These are phyloP conservation scores for Metopia argyrocephala DNA, from an alignment of 2,888 invertebrate species.

Conservation along the genomic window DNA sequence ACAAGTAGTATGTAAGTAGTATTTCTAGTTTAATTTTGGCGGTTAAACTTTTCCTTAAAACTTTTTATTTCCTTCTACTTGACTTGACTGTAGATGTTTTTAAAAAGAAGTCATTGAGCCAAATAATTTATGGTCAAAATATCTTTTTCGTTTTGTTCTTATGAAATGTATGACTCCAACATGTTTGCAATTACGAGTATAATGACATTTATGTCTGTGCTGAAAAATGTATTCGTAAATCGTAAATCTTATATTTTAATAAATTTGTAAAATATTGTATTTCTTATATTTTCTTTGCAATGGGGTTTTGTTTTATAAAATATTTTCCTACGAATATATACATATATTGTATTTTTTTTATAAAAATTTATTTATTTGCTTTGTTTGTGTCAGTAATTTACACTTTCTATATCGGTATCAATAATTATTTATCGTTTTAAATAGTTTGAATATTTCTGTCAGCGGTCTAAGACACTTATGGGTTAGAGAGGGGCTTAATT, in stretches of 20 bases:
- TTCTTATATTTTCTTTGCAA: no score
- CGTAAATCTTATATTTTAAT: no score
- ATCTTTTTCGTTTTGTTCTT: background rate
- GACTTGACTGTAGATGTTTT: background rate
- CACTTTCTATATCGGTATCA: background rate
- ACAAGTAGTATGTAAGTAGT: no score
- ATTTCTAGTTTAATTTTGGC: no score
- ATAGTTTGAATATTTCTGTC: constrained; percentile 1
- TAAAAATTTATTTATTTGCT: background rate
- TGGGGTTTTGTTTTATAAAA: no score
- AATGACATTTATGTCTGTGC: constrained; percentile 3
- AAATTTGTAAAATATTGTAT: no score
- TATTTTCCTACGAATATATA: no score
- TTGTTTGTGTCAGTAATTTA: background rate
- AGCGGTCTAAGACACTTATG: constrained; percentile 56
- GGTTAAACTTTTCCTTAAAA: background rate
- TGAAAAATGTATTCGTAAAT: constrained; percentile 34
- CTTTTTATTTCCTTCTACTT: no score
- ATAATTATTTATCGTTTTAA: background rate
- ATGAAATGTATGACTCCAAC: background rate
- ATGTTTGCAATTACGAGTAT: background rate
- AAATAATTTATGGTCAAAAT: background rate
- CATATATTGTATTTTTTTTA: no score
- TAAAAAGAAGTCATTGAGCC: background rate
- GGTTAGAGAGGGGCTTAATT: constrained; percentile 17